phyloP scores from a whole-genome alignment of 2,797 vertebrate species.

The Gymnoscopelus microlampas region DNA sequence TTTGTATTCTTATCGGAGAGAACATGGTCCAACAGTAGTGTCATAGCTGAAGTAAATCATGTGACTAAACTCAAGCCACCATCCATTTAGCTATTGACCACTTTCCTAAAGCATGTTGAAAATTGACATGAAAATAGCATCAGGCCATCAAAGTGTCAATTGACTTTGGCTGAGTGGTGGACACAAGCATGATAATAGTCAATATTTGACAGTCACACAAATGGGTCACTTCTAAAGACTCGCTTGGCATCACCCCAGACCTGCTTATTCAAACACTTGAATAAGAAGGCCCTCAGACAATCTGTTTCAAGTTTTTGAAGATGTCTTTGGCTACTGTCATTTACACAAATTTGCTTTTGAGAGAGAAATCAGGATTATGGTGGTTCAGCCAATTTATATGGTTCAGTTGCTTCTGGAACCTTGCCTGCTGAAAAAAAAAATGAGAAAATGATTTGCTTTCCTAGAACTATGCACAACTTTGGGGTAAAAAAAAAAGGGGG shows the following conservation, averaged over 20 bases:
- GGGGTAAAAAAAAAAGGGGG: too few relatives aligned
- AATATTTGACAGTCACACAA: slow-evolving; percentile 39
- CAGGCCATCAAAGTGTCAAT: slow-evolving; percentile 16
- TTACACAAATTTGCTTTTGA: slow-evolving; percentile 33
- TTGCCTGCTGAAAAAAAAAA: too few relatives aligned
- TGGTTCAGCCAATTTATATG: too few relatives aligned
- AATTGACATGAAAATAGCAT: slow-evolving; percentile 52
- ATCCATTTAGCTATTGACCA: slow-evolving; percentile 47
- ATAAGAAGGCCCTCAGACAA: slow-evolving; percentile 38
- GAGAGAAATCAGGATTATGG: slow-evolving; percentile 28
- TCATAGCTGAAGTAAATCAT: slow-evolving; percentile 43
- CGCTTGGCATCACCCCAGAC: slow-evolving; percentile 31
- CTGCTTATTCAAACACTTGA: slow-evolving; percentile 18
- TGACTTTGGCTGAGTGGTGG: slow-evolving; percentile 28
- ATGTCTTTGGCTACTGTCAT: slow-evolving; percentile 41
- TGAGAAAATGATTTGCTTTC: too few relatives aligned
- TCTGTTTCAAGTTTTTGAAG: slow-evolving; percentile 25
- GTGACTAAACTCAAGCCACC: slow-evolving; percentile 50
- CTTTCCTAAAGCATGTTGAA: slow-evolving; percentile 39
- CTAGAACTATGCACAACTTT: too few relatives aligned
- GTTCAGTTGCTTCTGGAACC: too few relatives aligned
- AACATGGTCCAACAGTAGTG: slow-evolving; percentile 28
- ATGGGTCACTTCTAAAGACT: slow-evolving; percentile 31
- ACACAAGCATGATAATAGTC: slow-evolving; percentile 48
- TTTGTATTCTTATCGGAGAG: slow-evolving; percentile 21